A percentile compares a stretch with the other conserved stretches of the same genome.
Evolutionary conservation across 1,140 invertebrate genomes (phyloP).

Genomic region (Brachionus koreanus): DNA sequence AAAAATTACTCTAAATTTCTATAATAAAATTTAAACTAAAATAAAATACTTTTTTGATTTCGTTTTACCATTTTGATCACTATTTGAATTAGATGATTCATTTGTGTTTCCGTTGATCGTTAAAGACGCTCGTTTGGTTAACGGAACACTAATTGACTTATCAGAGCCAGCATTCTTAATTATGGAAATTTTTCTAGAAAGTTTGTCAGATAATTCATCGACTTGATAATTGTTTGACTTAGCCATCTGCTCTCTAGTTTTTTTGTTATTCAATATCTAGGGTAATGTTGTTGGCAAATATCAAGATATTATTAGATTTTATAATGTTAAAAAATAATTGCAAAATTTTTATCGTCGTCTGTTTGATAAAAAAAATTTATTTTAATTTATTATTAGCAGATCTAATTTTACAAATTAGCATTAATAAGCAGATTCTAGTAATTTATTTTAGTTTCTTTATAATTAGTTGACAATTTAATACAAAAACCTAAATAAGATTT

Average conservation of each 20-base stretch:
- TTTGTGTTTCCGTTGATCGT: not conserved
- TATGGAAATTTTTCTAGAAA: not conserved
- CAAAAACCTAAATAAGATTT: too few species aligned
- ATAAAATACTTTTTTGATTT: conserved; percentile 16
- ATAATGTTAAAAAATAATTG: not conserved
- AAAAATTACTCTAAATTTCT: not conserved
- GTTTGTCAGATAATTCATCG: not conserved
- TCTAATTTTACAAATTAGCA: not conserved
- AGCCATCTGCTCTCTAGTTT: not conserved
- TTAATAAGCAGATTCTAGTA: not conserved
- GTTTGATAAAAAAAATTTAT: not conserved
- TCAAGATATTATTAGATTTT: not conserved
- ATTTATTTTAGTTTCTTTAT: not conserved
- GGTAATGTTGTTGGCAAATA: not conserved
- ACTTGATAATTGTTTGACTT: not conserved
- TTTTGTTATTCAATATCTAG: not conserved
- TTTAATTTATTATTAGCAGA: not conserved
- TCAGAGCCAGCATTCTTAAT: not conserved
- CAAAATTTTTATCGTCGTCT: not conserved
- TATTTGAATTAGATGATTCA: not conserved
- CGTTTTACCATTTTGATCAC: not conserved
- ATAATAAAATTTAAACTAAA: not conserved
- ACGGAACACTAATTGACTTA: not conserved
- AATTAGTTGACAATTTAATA: too few species aligned
- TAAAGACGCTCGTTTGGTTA: not conserved